These are phyloP conservation scores for Drosophila sproati DNA, from an alignment of 1,140 invertebrate genomes.

Conservation along the genomic window DNA sequence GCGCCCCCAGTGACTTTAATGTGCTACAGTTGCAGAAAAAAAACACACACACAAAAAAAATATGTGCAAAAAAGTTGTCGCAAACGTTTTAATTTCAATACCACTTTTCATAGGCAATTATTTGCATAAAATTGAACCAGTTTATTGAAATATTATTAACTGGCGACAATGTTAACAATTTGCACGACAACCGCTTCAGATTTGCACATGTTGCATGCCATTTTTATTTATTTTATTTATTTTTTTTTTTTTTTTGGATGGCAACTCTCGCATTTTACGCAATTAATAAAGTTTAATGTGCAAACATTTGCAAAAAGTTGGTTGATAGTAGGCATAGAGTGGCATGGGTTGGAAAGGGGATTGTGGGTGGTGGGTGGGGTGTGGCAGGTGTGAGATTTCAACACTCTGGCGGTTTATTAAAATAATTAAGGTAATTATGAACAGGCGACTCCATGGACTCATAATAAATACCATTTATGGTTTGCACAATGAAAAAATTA, in stretches of 20 bases:
- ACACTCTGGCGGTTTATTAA: conserved; percentile 76
- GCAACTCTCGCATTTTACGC: conserved; percentile 39
- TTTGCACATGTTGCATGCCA: conserved; percentile 63
- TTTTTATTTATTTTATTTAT: not conserved
- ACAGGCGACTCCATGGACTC: conserved; percentile 33
- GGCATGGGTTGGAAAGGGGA: not conserved
- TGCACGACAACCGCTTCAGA: conserved; percentile 66
- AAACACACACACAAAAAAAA: not conserved
- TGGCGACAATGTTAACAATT: conserved; percentile 77
- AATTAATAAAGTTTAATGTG: conserved; percentile 75
- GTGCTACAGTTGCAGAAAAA: not conserved
- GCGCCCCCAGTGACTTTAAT: conserved; percentile 1
- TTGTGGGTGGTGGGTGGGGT: no score
- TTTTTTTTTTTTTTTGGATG: conserved; percentile 2
- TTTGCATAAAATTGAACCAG: conserved; percentile 55
- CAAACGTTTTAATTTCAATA: conserved; percentile 14
- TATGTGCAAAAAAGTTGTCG: not conserved
- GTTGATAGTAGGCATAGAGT: not conserved
- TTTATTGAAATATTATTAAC: conserved; percentile 79
- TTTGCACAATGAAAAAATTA: conserved; percentile 20
- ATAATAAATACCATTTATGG: conserved; percentile 72
- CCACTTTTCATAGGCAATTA: conserved; percentile 17
- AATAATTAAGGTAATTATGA: conserved; percentile 82
- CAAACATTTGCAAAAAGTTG: conserved; percentile 67
- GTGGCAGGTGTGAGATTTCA: conserved; percentile 8